Base-by-base conservation (phyloP, 2,888 invertebrate species). In the Agrotis exclamationis region DNA sequence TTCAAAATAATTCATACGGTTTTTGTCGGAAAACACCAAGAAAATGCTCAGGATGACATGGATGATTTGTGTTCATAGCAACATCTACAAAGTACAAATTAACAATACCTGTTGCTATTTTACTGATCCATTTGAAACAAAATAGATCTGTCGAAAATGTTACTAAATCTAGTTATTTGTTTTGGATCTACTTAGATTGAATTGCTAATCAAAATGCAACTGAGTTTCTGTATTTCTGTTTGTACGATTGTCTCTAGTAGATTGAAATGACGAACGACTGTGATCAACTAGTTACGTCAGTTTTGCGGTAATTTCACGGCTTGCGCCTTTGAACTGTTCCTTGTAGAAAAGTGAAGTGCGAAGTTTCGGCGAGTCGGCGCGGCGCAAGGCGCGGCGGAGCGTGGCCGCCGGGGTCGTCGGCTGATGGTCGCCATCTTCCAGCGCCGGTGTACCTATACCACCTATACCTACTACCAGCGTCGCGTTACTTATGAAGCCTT, bases 281-380 rank as follows among this genome's bases (percentile, higher is more conserved):
- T 80, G 7, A 1, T 33, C 33, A 33, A 5, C 33, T 33, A 79
- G 86, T 94, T 94, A 93, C 93, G 92, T 95, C 93, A 94, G 92
- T 91, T 93, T 93, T 92, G 93, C 93, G 90, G 92, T 92, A 93
- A 96, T 96, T 96, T 95, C 95, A 95, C 94, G 96, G 94, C 88
- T 92, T 85, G 90, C 90, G 93, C 90, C 89, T 91, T 89, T 90
- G 91, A 90, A 90, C 92, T 90, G 92, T 93, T 94, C 92, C 93
- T 95, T 91, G 93, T 94, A 92, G 94, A 94, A 95, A 95, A 95
- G 95, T 94, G 94, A 95, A 95, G 95, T 95, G 95, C 94, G 90
- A 95, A 95, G 96, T 94, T 96, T 96, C 94, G 95, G 95, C 94
- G 94, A 92, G 90, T 89, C 90, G 90, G 90, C 87, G 91, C 89